phyloP scores from a whole-genome alignment of 1,140 invertebrate species.

The Drosophila mayri region DNA sequence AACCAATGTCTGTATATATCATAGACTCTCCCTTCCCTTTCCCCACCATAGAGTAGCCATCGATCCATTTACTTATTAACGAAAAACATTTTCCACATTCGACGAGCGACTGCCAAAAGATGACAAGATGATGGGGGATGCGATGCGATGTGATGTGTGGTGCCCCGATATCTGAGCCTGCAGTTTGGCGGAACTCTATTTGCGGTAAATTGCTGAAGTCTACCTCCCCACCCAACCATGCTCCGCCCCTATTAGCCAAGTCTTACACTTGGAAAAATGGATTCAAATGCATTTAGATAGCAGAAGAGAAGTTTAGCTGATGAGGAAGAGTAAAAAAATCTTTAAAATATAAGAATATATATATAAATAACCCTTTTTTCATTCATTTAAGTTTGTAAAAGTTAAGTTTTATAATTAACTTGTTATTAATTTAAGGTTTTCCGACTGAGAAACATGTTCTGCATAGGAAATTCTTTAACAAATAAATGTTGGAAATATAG shows the following conservation, averaged over 20 bases:
- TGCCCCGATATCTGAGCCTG: constrained; percentile 42
- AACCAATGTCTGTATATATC: not conserved
- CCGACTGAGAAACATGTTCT: too few species aligned
- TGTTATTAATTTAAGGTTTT: not conserved
- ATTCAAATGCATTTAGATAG: too few species aligned
- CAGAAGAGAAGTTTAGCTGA: not conserved
- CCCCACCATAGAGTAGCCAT: constrained; percentile 18
- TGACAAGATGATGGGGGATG: constrained; percentile 44
- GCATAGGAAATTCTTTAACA: not conserved
- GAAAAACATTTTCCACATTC: constrained; percentile 44
- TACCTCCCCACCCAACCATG: not conserved
- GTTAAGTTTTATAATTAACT: not conserved
- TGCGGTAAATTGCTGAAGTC: constrained; percentile 31
- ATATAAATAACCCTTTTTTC: too few species aligned
- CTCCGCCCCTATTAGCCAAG: not conserved
- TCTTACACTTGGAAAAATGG: not conserved
- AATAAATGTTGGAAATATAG: not conserved
- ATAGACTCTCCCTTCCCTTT: not conserved
- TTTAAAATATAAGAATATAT: too few species aligned
- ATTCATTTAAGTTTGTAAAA: not conserved
- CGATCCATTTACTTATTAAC: constrained; percentile 53
- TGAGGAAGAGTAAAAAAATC: too few species aligned
- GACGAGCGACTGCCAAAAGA: constrained; percentile 37
- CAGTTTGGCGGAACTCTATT: constrained; percentile 44
- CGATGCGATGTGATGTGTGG: constrained; percentile 2